Base-by-base conservation (phyloP, 2,888 invertebrate species). In the Sinohyriopsis cumingii region DNA sequence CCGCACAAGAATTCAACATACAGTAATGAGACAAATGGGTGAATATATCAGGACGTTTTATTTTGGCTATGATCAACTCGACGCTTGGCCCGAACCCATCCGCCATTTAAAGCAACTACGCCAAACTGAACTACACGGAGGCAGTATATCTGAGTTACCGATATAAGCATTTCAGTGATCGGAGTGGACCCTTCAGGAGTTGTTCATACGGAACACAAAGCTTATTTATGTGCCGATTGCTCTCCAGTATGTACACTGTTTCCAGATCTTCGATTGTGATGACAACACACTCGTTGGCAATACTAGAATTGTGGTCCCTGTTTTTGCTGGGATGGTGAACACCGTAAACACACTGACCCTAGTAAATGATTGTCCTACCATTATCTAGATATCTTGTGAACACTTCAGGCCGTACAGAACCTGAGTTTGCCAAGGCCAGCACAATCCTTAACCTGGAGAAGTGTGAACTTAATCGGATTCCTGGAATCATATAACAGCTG, bases 391-490 rank as follows among this genome's bases (percentile, higher is more conserved):
- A 75, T 79, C 12, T 68, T 81, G 18, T 28, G 66, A 15, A 79
- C 79, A 15, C 73, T 81, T 2, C 24, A 20, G 7, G 22, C 60
- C 1, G 63, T 81, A 1, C 65, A 73, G 15, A 77, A 75, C 19
- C 69, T 81, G 4, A 71, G 72, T 33, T 67, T 81, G 20, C 77
- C 76, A 19, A 59, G 72, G 69, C 63, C 12, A 72, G 72, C 22
- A 62, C 15, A 15, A 75, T 67, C 1, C 60, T 81, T 18, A 73
- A 76, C n/a, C 70, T 81, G 3, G 72, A 74, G 19, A 59, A 33
- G 12, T 78, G 81, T 53, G 63, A 72, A 19, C 70, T 81, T 5
- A 77, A 79, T 54, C 73, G 81, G 19, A 77, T 81, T 22, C 81
- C 81, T 0, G 78, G 76, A 0, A 76, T 76, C 18, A 55, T 78